Conservation (phyloP, 2,888 invertebrate genomes). For the Sphecodes monilicornis region DNA sequence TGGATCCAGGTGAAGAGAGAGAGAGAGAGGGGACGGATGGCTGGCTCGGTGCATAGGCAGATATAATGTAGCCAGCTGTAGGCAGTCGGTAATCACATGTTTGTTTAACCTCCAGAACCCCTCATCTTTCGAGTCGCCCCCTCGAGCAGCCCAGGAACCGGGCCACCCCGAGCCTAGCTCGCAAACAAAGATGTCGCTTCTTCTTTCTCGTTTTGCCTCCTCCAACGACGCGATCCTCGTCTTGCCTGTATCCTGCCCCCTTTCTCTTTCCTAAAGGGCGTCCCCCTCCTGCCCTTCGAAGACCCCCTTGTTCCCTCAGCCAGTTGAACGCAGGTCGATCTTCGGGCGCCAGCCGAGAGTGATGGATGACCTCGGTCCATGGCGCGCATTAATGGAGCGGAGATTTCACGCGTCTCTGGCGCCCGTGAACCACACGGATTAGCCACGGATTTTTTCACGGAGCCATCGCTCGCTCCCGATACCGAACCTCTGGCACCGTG, state of each 20-base stretch:
- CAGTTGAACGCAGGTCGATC: conserved; percentile 29
- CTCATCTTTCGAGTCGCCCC: conserved; percentile 80
- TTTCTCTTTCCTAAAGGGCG: conserved; percentile 11
- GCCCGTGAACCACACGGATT: conserved; percentile 72
- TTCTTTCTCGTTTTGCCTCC: conserved; percentile 65
- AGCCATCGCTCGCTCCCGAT: conserved; percentile 2
- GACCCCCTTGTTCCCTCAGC: conserved; percentile 14
- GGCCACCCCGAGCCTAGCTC: conserved; percentile 80
- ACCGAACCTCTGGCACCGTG: neutral
- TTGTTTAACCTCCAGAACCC: conserved; percentile 84
- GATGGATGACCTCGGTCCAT: conserved; percentile 80
- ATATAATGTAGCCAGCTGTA: conserved; percentile 84
- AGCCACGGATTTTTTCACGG: conserved; percentile 73
- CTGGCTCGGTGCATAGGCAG: conserved; percentile 79
- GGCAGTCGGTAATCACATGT: conserved; percentile 84
- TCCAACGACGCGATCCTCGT: conserved; percentile 38
- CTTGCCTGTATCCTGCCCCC: conserved; percentile 44
- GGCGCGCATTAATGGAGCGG: conserved; percentile 79
- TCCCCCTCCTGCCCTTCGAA: neutral
- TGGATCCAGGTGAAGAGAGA: conserved; percentile 58
- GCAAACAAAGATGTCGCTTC: conserved; percentile 78
- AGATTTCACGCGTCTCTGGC: conserved; percentile 83
- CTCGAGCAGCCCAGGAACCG: conserved; percentile 77
- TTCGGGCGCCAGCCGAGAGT: conserved; percentile 56
- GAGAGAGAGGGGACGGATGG: conserved; percentile 69